Conservation (phyloP, 2,888 invertebrate genomes). For the Pollenia labialis region DNA sequence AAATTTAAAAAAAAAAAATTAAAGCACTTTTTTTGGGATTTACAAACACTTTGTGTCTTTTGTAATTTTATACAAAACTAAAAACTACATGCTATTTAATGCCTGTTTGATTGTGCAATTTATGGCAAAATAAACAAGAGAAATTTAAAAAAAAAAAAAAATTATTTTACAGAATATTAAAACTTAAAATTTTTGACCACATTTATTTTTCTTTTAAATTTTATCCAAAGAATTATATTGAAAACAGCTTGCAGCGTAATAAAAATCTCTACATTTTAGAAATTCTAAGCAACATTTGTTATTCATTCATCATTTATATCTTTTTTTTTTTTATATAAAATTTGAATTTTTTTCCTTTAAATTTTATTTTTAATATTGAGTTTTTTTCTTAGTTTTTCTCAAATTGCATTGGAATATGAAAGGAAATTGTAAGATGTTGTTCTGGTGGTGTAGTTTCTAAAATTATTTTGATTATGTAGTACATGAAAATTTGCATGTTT, state of each 20-base stretch:
- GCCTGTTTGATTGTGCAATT: conserved; percentile 68
- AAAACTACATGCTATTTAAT: conserved; percentile 67
- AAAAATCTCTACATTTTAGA: conserved; percentile 52
- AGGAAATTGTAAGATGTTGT: neutral
- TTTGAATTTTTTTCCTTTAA: conserved; percentile 11
- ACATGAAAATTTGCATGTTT: conserved; percentile 55
- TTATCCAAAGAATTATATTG: conserved; percentile 37
- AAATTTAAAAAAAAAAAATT: conserved; percentile 27
- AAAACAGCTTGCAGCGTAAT: conserved; percentile 14
- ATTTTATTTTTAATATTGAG: conserved; percentile 18
- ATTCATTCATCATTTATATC: conserved; percentile 74
- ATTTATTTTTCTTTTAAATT: neutral
- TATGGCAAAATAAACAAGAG: conserved; percentile 55
- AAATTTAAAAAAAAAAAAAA: conserved; percentile 6
- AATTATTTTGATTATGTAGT: conserved; percentile 46
- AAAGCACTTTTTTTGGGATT: conserved; percentile 7
- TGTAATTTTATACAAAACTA: conserved; percentile 48
- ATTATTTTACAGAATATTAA: conserved; percentile 24
- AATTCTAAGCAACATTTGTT: conserved; percentile 71
- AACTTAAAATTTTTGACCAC: conserved; percentile 8
- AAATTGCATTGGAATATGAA: conserved; percentile 58
- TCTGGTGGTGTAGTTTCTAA: conserved; percentile 38
- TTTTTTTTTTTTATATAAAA: conserved; percentile 55
- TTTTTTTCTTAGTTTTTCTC: conserved; percentile 42
- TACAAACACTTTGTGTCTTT: neutral